Base-by-base conservation (phyloP, 2,888 invertebrate species). In the Cosmia trapezina region DNA sequence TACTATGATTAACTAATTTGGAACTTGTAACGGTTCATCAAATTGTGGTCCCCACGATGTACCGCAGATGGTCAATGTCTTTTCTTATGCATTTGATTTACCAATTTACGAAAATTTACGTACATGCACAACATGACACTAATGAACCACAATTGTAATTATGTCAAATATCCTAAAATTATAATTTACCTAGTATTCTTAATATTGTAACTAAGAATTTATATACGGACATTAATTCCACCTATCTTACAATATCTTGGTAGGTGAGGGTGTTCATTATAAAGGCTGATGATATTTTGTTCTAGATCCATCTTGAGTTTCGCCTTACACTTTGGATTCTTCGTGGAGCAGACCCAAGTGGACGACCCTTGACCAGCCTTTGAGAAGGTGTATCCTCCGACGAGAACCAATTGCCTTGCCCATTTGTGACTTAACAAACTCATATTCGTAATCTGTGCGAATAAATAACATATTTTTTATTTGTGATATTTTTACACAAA, bases 301-400 rank as follows among this genome's bases (percentile, higher is more conserved):
- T 61, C 12, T 2, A 2, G n/a, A 37, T 78, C 62, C 22, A 83
- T 28, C 28, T 60, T 81, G 11, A 87, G 28, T 37, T 69, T 85
- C 8, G 84, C 85, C 54, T 84, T 87, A 43, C 85, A 89, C 0
- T 66, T 37, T 0, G 70, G 67, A 11, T 86, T 73, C 54, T 73
- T 87, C 9, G 73, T 83, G 2, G 88, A 87, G 61, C 90, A 90
- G 8, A 78, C 62, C 84, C 85, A 87, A 2, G 17, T 12, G 2
- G 4, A 49, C 90, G 91, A n/a, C 3, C 45, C 12, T 14, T 33
- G 51, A 62, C 73, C 59, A 33, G 9, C 6, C 2, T 76, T 66
- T 0, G 85, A 80, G 80, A 87, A 91, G 0, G 90, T 89, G 57
- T 89, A 89, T 0, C 90, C 91, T 45, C 83, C 82, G 9, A 90